A percentile compares a stretch with the other conserved stretches of the same genome.
These are phyloP conservation scores for Elgonia sp. DNA, from an alignment of 2,888 invertebrate species.

Conservation along the genomic window DNA sequence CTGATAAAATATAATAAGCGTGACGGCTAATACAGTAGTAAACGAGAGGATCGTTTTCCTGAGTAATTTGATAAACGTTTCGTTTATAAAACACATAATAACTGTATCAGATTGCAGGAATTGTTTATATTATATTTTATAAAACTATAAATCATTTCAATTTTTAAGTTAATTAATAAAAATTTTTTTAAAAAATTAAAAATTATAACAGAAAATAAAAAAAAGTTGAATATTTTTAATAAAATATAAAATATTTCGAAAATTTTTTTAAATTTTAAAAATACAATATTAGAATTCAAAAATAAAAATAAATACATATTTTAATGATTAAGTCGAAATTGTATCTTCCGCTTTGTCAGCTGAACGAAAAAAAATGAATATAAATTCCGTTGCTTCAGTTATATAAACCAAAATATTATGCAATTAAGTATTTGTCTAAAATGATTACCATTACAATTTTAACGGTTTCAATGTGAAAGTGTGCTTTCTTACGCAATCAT, in stretches of 20 bases:
- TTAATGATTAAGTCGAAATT: conserved; percentile 1
- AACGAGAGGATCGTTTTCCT: not conserved
- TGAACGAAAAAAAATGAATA: not conserved
- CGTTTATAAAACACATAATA: not conserved
- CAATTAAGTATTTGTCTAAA: not conserved
- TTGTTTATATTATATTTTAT: too few species aligned
- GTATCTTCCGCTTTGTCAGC: conserved; percentile 21
- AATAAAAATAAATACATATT: too few species aligned
- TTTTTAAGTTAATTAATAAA: too few species aligned
- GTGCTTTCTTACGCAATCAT: conserved; percentile 3
- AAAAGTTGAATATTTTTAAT: too few species aligned
- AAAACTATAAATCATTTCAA: too few species aligned
- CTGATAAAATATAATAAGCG: conserved; percentile 6
- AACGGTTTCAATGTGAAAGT: conserved; percentile 11
- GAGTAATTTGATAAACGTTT: not conserved
- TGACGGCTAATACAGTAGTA: conserved; percentile 8
- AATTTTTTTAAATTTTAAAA: too few species aligned
- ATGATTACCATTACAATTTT: not conserved
- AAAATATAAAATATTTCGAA: too few species aligned
- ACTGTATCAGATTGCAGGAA: too few species aligned
- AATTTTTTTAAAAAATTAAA: too few species aligned
- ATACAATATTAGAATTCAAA: too few species aligned
- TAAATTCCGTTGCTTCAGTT: not conserved
- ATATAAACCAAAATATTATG: conserved; percentile 4
- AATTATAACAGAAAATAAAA: too few species aligned